Evolutionary conservation across 1,140 invertebrate species (phyloP).

Genomic region (Trinorchestia longiramus): DNA sequence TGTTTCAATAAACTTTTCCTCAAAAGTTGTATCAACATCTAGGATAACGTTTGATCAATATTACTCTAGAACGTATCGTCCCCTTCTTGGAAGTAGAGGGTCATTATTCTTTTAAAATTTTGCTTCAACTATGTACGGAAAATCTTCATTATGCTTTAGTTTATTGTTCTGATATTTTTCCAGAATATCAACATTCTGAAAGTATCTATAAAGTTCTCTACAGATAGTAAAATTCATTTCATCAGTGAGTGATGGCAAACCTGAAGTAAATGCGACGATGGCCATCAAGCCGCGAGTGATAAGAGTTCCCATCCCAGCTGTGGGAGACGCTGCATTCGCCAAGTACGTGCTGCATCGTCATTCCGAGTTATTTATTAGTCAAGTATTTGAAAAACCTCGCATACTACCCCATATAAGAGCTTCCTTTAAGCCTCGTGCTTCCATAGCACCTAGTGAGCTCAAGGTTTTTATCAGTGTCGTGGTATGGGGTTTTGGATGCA

Average conservation of each 20-base stretch:
- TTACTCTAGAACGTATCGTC: neutral
- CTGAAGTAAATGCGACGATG: neutral
- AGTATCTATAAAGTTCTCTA: neutral
- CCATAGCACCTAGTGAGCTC: no score
- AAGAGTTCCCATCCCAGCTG: neutral
- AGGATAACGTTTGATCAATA: neutral
- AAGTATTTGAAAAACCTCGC: no score
- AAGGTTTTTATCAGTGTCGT: no score
- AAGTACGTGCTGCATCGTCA: neutral
- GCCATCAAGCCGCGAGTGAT: neutral
- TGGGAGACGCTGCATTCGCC: neutral
- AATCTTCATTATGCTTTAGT: neutral
- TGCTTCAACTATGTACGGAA: neutral
- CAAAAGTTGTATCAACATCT: neutral
- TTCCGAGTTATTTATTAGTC: neutral
- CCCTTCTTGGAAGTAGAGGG: neutral
- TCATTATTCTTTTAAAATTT: no score
- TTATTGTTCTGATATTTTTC: neutral
- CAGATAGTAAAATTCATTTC: neutral
- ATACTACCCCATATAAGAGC: no score
- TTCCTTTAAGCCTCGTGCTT: no score
- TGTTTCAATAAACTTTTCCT: no score
- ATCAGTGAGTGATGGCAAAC: neutral
- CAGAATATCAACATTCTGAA: neutral
- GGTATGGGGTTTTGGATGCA: no score